phyloP scores from a whole-genome alignment of 2,113 vertebrate genomes.

The Datnioides undecimradiatus region DNA sequence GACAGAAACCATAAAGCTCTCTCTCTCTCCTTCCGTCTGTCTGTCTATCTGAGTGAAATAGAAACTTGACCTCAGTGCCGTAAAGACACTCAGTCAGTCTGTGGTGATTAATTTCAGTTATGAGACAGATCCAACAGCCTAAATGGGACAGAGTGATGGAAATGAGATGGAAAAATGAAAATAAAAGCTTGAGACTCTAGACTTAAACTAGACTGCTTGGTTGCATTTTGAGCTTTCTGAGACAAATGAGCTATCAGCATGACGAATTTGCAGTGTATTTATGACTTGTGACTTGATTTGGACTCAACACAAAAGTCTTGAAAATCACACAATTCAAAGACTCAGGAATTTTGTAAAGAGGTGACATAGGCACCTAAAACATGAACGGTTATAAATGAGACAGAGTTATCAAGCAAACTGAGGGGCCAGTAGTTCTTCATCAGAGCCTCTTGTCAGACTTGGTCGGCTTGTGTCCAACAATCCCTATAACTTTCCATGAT shows the following conservation, averaged over 20 bases:
- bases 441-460: neutral
- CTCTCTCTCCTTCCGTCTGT: constrained; percentile 3
- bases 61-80: constrained; percentile 24
- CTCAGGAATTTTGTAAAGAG: too few species aligned
- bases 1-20: constrained; percentile 43
- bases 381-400: neutral
- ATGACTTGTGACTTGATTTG: neutral
- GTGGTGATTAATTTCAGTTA: constrained; percentile 14
- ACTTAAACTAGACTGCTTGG: neutral
- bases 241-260: neutral
- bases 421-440: neutral
- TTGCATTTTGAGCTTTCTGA: neutral
- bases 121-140: constrained; percentile 17
- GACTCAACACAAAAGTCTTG: neutral
- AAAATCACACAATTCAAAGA: neutral
- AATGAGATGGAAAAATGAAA: neutral
- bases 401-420: neutral
- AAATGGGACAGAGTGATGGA: too few species aligned
- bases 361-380: too few species aligned
- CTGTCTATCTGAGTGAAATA: constrained; percentile 31
- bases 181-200: neutral
- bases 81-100: constrained; percentile 24
- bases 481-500: neutral
- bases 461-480: too few species aligned
- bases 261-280: neutral